phyloP scores from a whole-genome alignment of 2,113 vertebrate genomes.

The Sardina pilchardus region DNA sequence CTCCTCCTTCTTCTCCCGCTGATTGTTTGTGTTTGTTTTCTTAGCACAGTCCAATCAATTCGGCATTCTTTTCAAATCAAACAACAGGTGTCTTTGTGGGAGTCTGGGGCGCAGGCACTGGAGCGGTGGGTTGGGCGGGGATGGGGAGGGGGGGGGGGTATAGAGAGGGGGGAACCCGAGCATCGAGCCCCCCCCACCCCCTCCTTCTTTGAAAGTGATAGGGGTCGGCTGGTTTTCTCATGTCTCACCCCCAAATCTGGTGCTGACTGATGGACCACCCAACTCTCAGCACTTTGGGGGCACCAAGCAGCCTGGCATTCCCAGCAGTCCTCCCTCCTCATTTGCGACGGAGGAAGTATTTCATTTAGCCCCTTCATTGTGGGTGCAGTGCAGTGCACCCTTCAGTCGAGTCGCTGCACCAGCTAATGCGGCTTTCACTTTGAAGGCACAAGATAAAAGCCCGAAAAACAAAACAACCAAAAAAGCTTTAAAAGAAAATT shows the following conservation, averaged over 20 bases:
- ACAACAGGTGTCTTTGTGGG: slow-evolving; percentile 82
- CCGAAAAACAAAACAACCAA: background rate
- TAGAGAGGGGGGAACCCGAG: too few relatives aligned
- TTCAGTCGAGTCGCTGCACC: background rate
- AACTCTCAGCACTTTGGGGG: slow-evolving; percentile 68
- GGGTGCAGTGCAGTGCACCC: background rate
- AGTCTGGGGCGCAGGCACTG: slow-evolving; percentile 57
- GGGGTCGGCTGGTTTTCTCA: slow-evolving; percentile 75
- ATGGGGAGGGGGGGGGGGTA: slow-evolving; percentile 43
- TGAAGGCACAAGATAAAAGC: background rate
- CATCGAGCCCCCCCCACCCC: background rate
- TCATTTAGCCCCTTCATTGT: slow-evolving; percentile 47
- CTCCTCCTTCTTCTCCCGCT: slow-evolving; percentile 38
- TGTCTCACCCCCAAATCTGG: slow-evolving; percentile 70
- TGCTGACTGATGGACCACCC: slow-evolving; percentile 80
- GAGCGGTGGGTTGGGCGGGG: slow-evolving; percentile 63
- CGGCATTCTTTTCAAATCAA: slow-evolving; percentile 63
- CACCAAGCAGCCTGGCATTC: slow-evolving; percentile 60
- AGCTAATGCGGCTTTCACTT: background rate
- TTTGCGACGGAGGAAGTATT: slow-evolving; percentile 68
- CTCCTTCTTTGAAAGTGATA: slow-evolving; percentile 78
- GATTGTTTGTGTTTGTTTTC: slow-evolving; percentile 59
- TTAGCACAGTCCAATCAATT: slow-evolving; percentile 70
- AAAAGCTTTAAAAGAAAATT: background rate
- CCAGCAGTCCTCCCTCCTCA: slow-evolving; percentile 62